These are phyloP conservation scores for Mungos mungo DNA, from an alignment of 2,113 vertebrate species.

Conservation along the genomic window DNA sequence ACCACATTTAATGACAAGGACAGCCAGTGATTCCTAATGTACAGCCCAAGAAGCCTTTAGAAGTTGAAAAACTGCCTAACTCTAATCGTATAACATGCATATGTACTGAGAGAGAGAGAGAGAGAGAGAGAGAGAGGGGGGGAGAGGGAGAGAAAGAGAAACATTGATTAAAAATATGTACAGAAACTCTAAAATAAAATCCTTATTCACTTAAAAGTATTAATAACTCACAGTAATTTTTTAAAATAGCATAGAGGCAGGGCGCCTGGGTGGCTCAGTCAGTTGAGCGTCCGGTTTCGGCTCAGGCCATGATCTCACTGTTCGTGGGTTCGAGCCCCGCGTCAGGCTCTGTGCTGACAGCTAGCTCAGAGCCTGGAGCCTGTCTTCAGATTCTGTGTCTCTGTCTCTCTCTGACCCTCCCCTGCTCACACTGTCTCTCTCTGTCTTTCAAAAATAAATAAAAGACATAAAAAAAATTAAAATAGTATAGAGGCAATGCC, in stretches of 20 bases:
- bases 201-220: neutral
- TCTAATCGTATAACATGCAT: neutral
- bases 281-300: no score
- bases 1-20: neutral
- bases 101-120: neutral
- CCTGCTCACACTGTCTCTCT: no score
- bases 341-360: no score
- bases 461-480: no score
- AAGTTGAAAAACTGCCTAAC: neutral
- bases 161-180: neutral
- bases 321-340: no score
- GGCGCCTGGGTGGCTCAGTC: no score
- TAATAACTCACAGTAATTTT: slow-evolving; percentile 20
- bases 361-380: no score
- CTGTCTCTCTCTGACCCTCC: no score
- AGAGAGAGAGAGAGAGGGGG: no score
- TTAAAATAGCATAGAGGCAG: neutral
- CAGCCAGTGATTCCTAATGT: neutral
- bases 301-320: no score
- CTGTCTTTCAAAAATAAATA: no score
- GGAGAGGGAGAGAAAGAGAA: neutral
- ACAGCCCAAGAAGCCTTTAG: neutral
- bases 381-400: no score
- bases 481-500: neutral
- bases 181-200: neutral